Conservation (phyloP, 2,113 vertebrate genomes). For the Mellivora capensis region DNA sequence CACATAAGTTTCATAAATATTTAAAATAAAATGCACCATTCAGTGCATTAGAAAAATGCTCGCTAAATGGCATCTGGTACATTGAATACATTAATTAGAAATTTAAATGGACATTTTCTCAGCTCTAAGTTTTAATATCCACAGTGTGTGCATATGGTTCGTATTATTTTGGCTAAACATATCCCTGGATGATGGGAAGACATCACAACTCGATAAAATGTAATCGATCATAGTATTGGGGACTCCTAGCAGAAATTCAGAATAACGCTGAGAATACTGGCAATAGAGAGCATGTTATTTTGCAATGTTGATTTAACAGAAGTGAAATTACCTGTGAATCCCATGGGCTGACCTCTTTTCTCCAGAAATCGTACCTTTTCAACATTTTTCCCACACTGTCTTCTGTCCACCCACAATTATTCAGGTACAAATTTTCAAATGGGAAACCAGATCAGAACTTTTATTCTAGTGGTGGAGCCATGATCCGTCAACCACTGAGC, state of each 20-base stretch:
- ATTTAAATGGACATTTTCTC: constrained; percentile 26
- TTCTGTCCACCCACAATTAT: neutral
- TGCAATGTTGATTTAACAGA: neutral
- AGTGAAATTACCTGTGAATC: neutral
- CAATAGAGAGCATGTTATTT: neutral
- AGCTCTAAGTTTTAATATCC: constrained; percentile 29
- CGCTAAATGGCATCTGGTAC: neutral
- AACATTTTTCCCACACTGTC: neutral
- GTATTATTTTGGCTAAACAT: neutral
- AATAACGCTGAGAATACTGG: neutral
- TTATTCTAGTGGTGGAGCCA: neutral
- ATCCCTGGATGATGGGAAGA: neutral
- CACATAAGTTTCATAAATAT: neutral
- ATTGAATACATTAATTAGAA: constrained; percentile 12
- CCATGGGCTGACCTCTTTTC: neutral
- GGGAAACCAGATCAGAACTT: neutral
- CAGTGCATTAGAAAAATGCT: neutral
- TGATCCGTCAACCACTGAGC: neutral
- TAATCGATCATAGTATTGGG: neutral
- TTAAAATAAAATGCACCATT: constrained; percentile 36
- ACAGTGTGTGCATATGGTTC: neutral
- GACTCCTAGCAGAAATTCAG: neutral
- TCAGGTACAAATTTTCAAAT: neutral
- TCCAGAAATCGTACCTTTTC: neutral
- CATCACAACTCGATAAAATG: neutral